These are phyloP conservation scores for Crypturellus tataupa DNA, from an alignment of 2,797 vertebrate genomes.

Conservation along the genomic window DNA sequence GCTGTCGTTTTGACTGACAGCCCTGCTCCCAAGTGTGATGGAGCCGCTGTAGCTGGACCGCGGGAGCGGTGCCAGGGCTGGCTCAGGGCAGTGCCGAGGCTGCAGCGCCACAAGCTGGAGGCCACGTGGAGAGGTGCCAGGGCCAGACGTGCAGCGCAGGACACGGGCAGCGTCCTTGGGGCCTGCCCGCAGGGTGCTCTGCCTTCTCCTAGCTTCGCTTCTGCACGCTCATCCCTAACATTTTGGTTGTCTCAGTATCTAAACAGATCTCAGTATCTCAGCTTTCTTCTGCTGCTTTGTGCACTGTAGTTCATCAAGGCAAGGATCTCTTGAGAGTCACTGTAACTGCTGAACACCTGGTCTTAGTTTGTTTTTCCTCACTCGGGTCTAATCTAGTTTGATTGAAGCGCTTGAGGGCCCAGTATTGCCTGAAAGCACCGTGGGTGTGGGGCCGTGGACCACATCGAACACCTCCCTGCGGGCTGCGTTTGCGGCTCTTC, in stretches of 20 bases:
- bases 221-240: neutral
- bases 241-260: too few species aligned
- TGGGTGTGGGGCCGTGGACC: neutral
- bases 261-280: neutral
- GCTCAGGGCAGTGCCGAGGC: neutral
- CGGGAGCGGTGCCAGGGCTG: neutral
- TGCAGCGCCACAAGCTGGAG: neutral
- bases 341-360: neutral
- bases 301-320: neutral
- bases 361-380: neutral
- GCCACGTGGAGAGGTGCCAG: rapidly evolving
- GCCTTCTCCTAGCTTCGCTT: neutral
- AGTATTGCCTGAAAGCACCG: neutral
- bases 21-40: neutral
- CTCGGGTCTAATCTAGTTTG: neutral
- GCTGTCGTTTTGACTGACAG: slow-evolving; percentile 39
- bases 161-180: neutral
- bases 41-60: neutral
- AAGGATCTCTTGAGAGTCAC: neutral
- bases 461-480: neutral
- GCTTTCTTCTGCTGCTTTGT: neutral
- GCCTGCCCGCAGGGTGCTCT: neutral
- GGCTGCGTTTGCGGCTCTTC: neutral
- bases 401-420: neutral
- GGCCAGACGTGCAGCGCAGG: neutral